Evolutionary conservation across 2,888 invertebrate species (phyloP).

Genomic region (Pterobdella sp.): DNA sequence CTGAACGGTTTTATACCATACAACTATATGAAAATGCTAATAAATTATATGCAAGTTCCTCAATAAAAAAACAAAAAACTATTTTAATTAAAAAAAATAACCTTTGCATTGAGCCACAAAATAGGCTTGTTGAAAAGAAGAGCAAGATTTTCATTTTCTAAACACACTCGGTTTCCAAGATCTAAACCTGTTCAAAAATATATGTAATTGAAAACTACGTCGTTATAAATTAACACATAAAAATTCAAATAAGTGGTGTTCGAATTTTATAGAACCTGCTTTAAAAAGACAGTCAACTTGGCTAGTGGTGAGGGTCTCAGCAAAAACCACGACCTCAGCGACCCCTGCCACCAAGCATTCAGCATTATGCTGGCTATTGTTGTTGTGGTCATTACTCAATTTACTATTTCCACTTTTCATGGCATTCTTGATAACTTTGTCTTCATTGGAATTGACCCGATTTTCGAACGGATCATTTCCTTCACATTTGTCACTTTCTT

Average conservation of each 20-base stretch:
- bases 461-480: background rate
- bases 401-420: background rate
- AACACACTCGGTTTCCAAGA: background rate
- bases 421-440: background rate
- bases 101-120: constrained; percentile 24
- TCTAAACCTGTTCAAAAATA: constrained; percentile 12
- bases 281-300: constrained; percentile 17
- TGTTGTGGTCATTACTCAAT: background rate
- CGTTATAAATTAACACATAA: too few species aligned
- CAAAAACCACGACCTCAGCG: constrained; percentile 19
- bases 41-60: background rate
- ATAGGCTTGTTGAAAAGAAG: background rate
- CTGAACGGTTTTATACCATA: background rate
- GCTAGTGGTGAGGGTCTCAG: constrained; percentile 5
- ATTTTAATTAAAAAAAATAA: background rate
- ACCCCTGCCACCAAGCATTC: background rate
- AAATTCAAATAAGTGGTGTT: too few species aligned
- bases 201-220: too few species aligned
- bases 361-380: background rate
- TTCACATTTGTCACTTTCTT: background rate
- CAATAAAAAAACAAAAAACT: background rate
- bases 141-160: constrained; percentile 12
- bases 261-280: too few species aligned
- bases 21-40: background rate
- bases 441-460: background rate